Evolutionary conservation across 2,888 invertebrate genomes (phyloP).

Genomic region (Tricholauxania praeusta): DNA sequence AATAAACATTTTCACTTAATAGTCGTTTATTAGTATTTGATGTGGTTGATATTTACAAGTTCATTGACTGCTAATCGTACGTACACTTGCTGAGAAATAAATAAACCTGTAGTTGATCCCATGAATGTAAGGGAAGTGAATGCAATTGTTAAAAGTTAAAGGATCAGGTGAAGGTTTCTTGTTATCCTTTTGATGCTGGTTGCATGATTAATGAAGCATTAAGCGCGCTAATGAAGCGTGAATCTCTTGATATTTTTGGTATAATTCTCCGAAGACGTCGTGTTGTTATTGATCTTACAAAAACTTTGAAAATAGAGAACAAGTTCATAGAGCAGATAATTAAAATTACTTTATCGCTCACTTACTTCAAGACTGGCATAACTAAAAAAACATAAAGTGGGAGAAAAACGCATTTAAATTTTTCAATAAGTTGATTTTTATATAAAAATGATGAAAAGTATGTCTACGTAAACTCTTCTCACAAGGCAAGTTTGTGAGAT

Average conservation of each 20-base stretch:
- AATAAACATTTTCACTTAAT: conserved; percentile 17
- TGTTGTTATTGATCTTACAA: background rate
- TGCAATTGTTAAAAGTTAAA: conserved; percentile 42
- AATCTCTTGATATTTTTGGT: background rate
- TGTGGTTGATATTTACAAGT: conserved; percentile 1
- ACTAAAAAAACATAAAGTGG: too few relatives aligned
- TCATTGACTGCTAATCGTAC: conserved; percentile 17
- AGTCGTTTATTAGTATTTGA: conserved; percentile 4
- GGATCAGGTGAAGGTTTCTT: conserved; percentile 37
- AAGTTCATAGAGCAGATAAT: background rate
- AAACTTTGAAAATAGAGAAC: background rate
- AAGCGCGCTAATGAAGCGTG: conserved; percentile 24
- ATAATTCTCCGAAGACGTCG: background rate
- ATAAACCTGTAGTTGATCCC: conserved; percentile 45
- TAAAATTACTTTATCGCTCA: too few relatives aligned
- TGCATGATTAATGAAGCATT: conserved; percentile 7
- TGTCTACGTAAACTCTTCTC: too few relatives aligned
- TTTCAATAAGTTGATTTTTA: too few relatives aligned
- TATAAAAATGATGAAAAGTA: too few relatives aligned
- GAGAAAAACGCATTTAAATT: too few relatives aligned
- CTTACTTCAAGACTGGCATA: too few relatives aligned
- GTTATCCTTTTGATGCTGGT: conserved; percentile 14
- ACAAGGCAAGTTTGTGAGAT: too few relatives aligned
- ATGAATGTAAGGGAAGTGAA: conserved; percentile 43
- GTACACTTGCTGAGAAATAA: conserved; percentile 36